A percentile compares a stretch with the other conserved stretches of the same genome.
phyloP scores from a whole-genome alignment of 2,888 invertebrate species.

The Temnothorax unifasciatus region DNA sequence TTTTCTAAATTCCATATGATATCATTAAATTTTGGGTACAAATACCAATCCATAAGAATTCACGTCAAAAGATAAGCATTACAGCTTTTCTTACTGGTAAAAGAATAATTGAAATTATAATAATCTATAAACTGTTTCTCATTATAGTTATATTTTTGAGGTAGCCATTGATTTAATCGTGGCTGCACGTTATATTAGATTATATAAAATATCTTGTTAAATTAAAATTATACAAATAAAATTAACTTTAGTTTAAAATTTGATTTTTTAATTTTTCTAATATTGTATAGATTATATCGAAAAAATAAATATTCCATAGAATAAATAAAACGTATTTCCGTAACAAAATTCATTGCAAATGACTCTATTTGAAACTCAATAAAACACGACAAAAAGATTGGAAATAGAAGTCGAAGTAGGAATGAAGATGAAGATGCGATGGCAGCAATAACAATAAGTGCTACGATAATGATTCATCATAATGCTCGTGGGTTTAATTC shows the following conservation, averaged over 20 bases:
- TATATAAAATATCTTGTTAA: not conserved
- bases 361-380: not conserved
- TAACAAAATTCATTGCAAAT: not conserved
- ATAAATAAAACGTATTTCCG: not conserved
- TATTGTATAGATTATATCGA: not conserved
- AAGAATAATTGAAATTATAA: not conserved
- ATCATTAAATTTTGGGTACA: not conserved
- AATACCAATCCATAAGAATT: not conserved
- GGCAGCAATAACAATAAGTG: slow-evolving; percentile 65
- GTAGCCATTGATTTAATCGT: not conserved
- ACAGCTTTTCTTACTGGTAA: not conserved
- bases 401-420: not conserved
- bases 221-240: slow-evolving; percentile 5
- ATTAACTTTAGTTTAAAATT: slow-evolving; percentile 2
- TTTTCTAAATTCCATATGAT: not conserved
- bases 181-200: not conserved
- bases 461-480: slow-evolving; percentile 73
- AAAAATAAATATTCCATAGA: too few species aligned
- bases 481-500: slow-evolving; percentile 72
- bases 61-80: not conserved
- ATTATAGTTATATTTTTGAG: not conserved
- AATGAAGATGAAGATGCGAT: slow-evolving; percentile 40
- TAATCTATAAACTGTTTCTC: not conserved
- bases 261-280: not conserved
- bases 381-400: not conserved